Evolutionary conservation across 2,113 vertebrate species (phyloP), one percentile per base, ranked within the genome.

Genomic region (Pycnonotus jocosus): DNA sequence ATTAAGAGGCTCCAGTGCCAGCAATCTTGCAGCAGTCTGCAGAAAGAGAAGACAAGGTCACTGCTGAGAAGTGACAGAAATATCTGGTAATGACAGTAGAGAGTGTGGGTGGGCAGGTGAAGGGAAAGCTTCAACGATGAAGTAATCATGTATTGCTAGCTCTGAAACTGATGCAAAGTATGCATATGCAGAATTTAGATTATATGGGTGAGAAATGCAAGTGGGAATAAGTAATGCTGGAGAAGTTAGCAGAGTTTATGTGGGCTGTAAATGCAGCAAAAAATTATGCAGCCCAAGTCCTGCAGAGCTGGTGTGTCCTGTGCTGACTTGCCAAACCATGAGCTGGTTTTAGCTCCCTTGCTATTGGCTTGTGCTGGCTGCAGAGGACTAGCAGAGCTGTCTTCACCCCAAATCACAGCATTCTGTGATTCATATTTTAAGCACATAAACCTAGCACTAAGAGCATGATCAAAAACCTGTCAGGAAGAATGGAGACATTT

Each of bases 11-110:
- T 56, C 69, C 42, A 77, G 61, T 82, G 50, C 40, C 74, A 82
- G 74, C 48, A 77, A 45, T 58, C 33, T 86, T 91, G 79, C 71
- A 96, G 85, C 80, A 69, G 45, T 88, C 70, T 82, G 76, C 93
- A 92, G 79, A 88, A 86, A 69, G 33, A 90, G 70, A 95, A 95
- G 85, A 69, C 88, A 88, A 93, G 86, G 92, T 97, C 85, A 88
- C 42, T 77, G 71, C 81, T 94, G 50, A 87, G 82, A 90, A 94
- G 88, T 94, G 74, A 73, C 71, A 93, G 88, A 94, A 82, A 79
- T 76, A 88, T 58, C 58, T 86, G 35, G 58, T 76, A 95, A 80
- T 92, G 74, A 81, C 87, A 87, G 93, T 16, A 91, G 76, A 51
- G 61, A 31, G 66, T 72, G 78, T 88, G 70, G 73, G 90, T 90